Conservation (phyloP, 1,140 invertebrate species). For the Caenorhabditis inopinata region DNA sequence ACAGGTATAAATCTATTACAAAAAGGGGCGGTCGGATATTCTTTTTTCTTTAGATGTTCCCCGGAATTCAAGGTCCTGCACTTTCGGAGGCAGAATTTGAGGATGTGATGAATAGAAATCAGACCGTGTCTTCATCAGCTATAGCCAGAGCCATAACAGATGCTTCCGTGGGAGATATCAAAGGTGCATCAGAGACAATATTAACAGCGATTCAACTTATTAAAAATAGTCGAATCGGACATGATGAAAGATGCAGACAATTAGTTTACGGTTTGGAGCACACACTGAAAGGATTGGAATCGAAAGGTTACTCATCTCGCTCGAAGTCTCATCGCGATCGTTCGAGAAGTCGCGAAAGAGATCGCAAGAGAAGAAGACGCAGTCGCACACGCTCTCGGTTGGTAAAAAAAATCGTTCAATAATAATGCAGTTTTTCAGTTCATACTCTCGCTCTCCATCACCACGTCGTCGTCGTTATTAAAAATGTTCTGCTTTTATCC, state of each 20-base stretch:
- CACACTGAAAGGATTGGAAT: conserved; percentile 92
- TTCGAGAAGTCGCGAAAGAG: conserved; percentile 51
- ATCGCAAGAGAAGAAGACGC: conserved; percentile 55
- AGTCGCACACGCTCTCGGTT: conserved; percentile 39
- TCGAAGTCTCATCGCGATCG: conserved; percentile 53
- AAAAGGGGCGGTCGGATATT: conserved; percentile 17
- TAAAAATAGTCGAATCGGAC: conserved; percentile 94
- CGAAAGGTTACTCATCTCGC: conserved; percentile 83
- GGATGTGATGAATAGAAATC: conserved; percentile 93
- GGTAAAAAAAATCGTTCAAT: no score
- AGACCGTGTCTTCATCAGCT: conserved; percentile 83
- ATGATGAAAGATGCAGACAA: conserved; percentile 96
- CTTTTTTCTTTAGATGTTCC: conserved; percentile 37
- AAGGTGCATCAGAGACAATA: conserved; percentile 94
- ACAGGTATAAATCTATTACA: conserved; percentile 51
- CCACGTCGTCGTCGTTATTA: not conserved
- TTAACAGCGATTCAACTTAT: conserved; percentile 97
- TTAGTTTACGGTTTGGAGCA: conserved; percentile 80
- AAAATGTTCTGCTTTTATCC: not conserved
- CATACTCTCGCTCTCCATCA: not conserved
- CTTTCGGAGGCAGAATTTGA: conserved; percentile 92
- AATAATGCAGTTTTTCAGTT: not conserved
- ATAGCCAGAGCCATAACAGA: conserved; percentile 94
- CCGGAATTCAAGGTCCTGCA: not conserved
- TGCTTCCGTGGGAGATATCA: conserved; percentile 89